Percentiles rank a stretch among this genome's conserved stretches.
Conservation (phyloP, 2,888 invertebrate species). For the Phymatocera aterrima region DNA sequence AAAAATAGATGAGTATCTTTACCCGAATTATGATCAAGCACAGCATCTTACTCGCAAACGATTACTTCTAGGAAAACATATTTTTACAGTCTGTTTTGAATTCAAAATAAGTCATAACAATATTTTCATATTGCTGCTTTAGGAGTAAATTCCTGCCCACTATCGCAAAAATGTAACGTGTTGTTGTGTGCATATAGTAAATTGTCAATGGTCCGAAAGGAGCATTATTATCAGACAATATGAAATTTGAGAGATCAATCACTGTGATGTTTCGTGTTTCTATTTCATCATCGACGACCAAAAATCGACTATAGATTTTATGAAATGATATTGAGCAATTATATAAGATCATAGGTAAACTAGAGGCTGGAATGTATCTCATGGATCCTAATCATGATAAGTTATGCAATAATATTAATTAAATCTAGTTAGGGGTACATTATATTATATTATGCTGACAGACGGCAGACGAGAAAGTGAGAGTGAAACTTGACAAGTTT, state of each 20-base stretch:
- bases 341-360: not conserved
- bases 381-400: not conserved
- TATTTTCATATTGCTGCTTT: not conserved
- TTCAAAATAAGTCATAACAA: not conserved
- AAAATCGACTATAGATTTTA: too few relatives aligned
- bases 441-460: not conserved
- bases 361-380: too few relatives aligned
- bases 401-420: constrained; percentile 9
- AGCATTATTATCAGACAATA: not conserved
- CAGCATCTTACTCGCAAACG: not conserved
- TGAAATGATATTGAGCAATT: not conserved
- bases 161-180: too few relatives aligned
- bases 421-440: not conserved
- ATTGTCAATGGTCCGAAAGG: constrained; percentile 5
- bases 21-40: too few relatives aligned
- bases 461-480: constrained; percentile 42
- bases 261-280: not conserved
- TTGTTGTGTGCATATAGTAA: not conserved
- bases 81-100: not conserved
- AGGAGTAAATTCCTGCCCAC: not conserved
- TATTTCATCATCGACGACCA: not conserved
- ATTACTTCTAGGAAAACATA: constrained; percentile 4
- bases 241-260: not conserved
- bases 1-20: too few relatives aligned
- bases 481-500: constrained; percentile 42